Evolutionary conservation across 2,888 invertebrate species (phyloP).

Genomic region (Dynastes grantii): DNA sequence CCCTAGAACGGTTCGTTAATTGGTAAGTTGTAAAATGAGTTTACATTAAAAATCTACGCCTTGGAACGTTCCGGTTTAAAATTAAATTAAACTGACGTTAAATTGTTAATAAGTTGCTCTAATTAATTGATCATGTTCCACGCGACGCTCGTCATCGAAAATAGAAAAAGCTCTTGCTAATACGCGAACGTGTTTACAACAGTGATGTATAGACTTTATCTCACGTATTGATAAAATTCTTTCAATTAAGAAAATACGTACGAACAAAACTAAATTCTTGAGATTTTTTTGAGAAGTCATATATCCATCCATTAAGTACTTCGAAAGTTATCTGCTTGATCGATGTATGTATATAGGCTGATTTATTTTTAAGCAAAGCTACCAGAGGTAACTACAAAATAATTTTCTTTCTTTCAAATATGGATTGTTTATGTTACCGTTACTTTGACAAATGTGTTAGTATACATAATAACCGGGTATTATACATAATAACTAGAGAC

Average conservation of each 20-base stretch:
- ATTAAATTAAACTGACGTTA: background rate
- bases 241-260: background rate
- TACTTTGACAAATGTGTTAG: too few relatives aligned
- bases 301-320: too few relatives aligned
- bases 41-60: background rate
- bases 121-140: background rate
- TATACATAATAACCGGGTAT: too few relatives aligned
- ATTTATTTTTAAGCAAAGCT: too few relatives aligned
- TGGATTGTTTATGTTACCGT: too few relatives aligned
- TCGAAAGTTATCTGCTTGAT: too few relatives aligned
- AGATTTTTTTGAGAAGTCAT: background rate
- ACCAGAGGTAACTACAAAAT: too few relatives aligned
- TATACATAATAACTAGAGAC: too few relatives aligned
- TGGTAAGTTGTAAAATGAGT: constrained; percentile 11
- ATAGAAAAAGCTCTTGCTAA: background rate
- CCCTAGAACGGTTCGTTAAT: background rate
- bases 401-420: too few relatives aligned
- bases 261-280: background rate
- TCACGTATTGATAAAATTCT: constrained; percentile 16
- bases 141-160: background rate
- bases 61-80: background rate
- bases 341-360: too few relatives aligned
- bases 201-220: constrained; percentile 12
- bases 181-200: background rate
- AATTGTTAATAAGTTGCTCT: background rate